phyloP scores from a whole-genome alignment of 2,888 invertebrate genomes.

The Tineola bisselliella region DNA sequence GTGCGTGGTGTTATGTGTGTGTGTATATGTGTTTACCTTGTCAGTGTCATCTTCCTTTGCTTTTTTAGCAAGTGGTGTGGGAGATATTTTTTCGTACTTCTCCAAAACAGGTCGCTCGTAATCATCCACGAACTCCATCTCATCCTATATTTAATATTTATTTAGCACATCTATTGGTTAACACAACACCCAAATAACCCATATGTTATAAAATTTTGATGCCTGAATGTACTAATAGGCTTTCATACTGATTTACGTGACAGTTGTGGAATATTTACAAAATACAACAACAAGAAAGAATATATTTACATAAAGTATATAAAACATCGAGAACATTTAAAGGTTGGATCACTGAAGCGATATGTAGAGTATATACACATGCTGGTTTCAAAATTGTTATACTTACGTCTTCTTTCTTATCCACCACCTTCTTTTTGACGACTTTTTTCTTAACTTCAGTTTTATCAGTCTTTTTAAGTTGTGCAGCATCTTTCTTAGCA shows the following conservation, averaged over 20 bases:
- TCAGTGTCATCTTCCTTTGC: conserved; percentile 53
- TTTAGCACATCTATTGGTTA: conserved; percentile 48
- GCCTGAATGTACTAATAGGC: neutral
- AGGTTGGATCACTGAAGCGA: neutral
- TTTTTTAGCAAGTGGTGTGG: conserved; percentile 63
- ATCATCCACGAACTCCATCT: conserved; percentile 71
- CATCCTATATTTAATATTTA: conserved; percentile 51
- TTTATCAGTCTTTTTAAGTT: conserved; percentile 52
- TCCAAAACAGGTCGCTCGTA: conserved; percentile 81
- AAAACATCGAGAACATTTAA: neutral
- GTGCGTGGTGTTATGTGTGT: conserved; percentile 15
- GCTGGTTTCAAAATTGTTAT: conserved; percentile 8
- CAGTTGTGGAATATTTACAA: neutral
- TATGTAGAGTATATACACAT: too few species aligned
- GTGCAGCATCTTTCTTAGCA: conserved; percentile 49
- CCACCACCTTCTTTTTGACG: conserved; percentile 57
- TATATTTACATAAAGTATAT: conserved; percentile 3
- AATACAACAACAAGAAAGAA: neutral
- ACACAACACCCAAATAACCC: conserved; percentile 36
- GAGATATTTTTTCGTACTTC: conserved; percentile 72
- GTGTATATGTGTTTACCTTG: conserved; percentile 46
- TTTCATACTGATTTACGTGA: neutral
- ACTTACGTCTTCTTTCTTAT: conserved; percentile 63
- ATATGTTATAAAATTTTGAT: conserved; percentile 17
- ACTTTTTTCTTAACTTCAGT: conserved; percentile 46